Evolutionary conservation across 2,888 invertebrate species (phyloP).

Genomic region (Chloroclysta siterata): DNA sequence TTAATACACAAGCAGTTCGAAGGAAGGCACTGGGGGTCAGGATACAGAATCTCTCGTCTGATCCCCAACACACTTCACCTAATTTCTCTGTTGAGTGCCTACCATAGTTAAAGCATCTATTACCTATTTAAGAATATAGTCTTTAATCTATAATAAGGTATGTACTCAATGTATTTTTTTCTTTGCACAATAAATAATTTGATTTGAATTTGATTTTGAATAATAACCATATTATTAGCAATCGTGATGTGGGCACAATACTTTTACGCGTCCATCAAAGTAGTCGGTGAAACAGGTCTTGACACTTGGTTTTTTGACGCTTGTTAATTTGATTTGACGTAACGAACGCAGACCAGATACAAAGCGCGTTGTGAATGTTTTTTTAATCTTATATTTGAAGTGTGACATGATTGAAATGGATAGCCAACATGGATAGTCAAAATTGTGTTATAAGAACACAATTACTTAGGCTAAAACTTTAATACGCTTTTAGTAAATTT

Average conservation of each 20-base stretch:
- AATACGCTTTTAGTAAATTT: not conserved
- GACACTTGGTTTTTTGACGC: slow-evolving; percentile 67
- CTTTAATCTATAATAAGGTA: too few relatives aligned
- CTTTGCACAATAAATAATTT: too few relatives aligned
- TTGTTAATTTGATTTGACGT: slow-evolving; percentile 60
- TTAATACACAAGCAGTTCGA: too few relatives aligned
- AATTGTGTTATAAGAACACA: slow-evolving; percentile 7
- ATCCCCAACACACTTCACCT: too few relatives aligned
- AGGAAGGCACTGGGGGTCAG: too few relatives aligned
- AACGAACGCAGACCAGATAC: slow-evolving; percentile 48
- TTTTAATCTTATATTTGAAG: slow-evolving; percentile 26
- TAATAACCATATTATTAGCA: slow-evolving; percentile 78
- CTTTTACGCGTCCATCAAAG: slow-evolving; percentile 61
- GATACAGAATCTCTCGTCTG: too few relatives aligned
- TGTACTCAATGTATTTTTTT: too few relatives aligned
- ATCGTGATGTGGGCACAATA: slow-evolving; percentile 63
- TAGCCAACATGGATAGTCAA: slow-evolving; percentile 12
- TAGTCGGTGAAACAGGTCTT: slow-evolving; percentile 61
- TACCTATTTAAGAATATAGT: too few relatives aligned
- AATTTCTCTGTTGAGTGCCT: too few relatives aligned
- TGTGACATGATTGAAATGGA: slow-evolving; percentile 33
- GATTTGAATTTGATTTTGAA: too few relatives aligned
- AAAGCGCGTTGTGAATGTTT: slow-evolving; percentile 43
- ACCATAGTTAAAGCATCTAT: too few relatives aligned
- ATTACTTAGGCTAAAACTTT: not conserved